These are phyloP conservation scores for Steinernema carpocapsae DNA, from an alignment of 2,888 invertebrate species.

Conservation along the genomic window DNA sequence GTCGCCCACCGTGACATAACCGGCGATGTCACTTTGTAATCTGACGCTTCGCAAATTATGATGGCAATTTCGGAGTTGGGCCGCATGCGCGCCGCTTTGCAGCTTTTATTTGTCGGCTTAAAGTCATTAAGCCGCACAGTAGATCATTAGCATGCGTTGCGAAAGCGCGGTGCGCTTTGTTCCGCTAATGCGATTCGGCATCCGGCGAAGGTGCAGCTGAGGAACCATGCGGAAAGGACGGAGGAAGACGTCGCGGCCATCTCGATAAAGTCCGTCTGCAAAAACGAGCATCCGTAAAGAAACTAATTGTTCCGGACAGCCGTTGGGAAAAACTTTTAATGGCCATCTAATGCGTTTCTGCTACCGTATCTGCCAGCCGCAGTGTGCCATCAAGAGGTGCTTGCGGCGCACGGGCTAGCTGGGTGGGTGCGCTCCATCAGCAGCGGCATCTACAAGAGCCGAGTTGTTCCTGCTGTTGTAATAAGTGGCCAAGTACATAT, in stretches of 20 bases:
- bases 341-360: slow-evolving; percentile 24
- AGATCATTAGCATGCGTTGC: slow-evolving; percentile 35
- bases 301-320: slow-evolving; percentile 32
- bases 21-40: slow-evolving; percentile 26
- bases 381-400: neutral
- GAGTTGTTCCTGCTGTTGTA: slow-evolving; percentile 30
- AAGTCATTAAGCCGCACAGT: slow-evolving; percentile 25
- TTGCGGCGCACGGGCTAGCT: neutral
- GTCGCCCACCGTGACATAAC: slow-evolving; percentile 20
- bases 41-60: slow-evolving; percentile 9
- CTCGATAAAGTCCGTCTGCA: slow-evolving; percentile 3
- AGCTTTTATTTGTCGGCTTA: slow-evolving; percentile 31
- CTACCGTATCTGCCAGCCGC: slow-evolving; percentile 34
- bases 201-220: slow-evolving; percentile 24
- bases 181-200: slow-evolving; percentile 31
- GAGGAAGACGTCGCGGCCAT: neutral
- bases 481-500: slow-evolving; percentile 30
- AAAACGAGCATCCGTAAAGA: slow-evolving; percentile 26
- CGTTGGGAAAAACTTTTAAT: slow-evolving; percentile 29
- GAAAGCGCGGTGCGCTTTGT: slow-evolving; percentile 33
- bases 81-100: neutral
- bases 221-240: slow-evolving; percentile 24
- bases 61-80: slow-evolving; percentile 2
- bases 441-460: slow-evolving; percentile 19
- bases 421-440: neutral